Conservation (phyloP, 2,888 invertebrate species). For the Scrobipalpa costella region DNA sequence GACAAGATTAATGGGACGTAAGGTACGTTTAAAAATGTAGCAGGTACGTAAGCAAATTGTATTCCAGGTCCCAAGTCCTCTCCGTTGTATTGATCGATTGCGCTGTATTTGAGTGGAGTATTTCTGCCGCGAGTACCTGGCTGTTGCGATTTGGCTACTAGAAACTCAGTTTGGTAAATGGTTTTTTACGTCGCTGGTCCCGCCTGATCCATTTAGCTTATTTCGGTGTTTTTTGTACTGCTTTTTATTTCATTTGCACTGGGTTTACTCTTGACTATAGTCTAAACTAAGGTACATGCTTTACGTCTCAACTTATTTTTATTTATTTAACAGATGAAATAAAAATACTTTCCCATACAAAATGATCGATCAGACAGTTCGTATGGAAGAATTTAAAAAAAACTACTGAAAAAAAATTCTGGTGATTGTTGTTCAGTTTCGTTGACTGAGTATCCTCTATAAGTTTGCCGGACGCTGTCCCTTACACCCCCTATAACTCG, state of each 20-base stretch:
- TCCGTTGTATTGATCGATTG: constrained; percentile 3
- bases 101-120: not conserved
- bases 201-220: not conserved
- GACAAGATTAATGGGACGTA: constrained; percentile 21
- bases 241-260: not conserved
- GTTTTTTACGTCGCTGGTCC: not conserved
- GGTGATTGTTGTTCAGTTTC: too few relatives aligned
- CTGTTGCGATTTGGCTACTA: constrained; percentile 1
- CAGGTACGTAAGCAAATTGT: constrained; percentile 12
- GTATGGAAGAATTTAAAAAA: too few relatives aligned
- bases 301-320: too few relatives aligned
- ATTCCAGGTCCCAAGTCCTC: constrained; percentile 6
- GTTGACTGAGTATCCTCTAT: too few relatives aligned
- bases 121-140: not conserved
- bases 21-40: constrained; percentile 19
- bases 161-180: constrained; percentile 2
- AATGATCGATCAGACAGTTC: too few relatives aligned
- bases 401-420: too few relatives aligned
- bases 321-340: too few relatives aligned
- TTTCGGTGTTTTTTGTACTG: not conserved
- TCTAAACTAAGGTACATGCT: too few relatives aligned
- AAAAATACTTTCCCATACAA: too few relatives aligned
- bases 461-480: too few relatives aligned
- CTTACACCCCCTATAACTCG: not conserved
- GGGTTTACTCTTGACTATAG: not conserved